Evolutionary conservation across 1,140 invertebrate species (phyloP).

Genomic region (Pogonomyrmex barbatus): DNA sequence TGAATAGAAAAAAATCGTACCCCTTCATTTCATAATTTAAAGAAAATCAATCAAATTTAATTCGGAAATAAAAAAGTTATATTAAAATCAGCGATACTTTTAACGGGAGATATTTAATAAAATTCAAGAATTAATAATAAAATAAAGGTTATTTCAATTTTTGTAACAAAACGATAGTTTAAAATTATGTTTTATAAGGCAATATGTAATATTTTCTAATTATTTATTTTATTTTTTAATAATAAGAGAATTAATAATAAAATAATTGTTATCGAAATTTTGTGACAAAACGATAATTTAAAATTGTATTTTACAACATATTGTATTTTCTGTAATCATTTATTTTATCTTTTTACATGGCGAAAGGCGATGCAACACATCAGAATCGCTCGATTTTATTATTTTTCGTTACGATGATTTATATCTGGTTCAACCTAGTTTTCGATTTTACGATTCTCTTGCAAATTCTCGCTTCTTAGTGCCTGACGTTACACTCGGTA

Average conservation of each 20-base stretch:
- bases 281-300: no score
- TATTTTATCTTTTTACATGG: background rate
- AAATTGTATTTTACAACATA: background rate
- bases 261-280: no score
- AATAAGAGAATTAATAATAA: no score
- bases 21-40: no score
- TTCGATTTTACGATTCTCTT: background rate
- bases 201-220: no score
- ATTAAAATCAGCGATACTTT: no score
- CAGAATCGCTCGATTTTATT: background rate
- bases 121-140: background rate
- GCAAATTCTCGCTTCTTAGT: constrained; percentile 11
- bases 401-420: background rate
- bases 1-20: background rate
- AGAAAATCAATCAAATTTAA: background rate
- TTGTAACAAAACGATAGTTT: background rate
- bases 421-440: background rate
- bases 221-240: no score
- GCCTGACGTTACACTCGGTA: background rate
- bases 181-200: background rate
- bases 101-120: background rate
- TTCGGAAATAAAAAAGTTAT: no score
- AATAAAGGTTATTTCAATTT: background rate
- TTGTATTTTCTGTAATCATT: background rate
- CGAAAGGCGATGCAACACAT: background rate